Evolutionary conservation across 2,888 invertebrate genomes (phyloP).

Genomic region (Autographa gamma): DNA sequence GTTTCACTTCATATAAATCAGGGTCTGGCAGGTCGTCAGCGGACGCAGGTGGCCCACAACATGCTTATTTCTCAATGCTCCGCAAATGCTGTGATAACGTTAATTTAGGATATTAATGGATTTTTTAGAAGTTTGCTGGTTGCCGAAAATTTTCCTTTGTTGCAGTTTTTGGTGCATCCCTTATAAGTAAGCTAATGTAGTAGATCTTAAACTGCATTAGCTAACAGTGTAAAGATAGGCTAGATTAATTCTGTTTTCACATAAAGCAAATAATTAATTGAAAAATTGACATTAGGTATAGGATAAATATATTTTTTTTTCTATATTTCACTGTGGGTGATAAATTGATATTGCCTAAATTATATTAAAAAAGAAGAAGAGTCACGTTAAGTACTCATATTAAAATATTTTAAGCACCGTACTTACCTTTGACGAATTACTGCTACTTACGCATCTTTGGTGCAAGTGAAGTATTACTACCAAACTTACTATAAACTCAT

Average conservation of each 20-base stretch:
- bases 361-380: not conserved
- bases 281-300: too few relatives aligned
- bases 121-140: not conserved
- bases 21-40: constrained; percentile 73
- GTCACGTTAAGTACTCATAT: not conserved
- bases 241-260: not conserved
- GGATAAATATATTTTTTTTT: too few relatives aligned
- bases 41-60: constrained; percentile 79
- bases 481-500: constrained; percentile 22
- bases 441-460: not conserved
- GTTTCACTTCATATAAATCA: constrained; percentile 80
- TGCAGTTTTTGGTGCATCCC: too few relatives aligned
- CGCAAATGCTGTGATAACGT: constrained; percentile 53
- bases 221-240: not conserved
- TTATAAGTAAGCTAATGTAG: too few relatives aligned
- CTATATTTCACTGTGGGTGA: too few relatives aligned
- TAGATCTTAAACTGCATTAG: not conserved
- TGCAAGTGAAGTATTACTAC: not conserved
- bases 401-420: not conserved
- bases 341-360: too few relatives aligned
- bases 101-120: constrained; percentile 47
- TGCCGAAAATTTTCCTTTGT: too few relatives aligned
- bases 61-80: constrained; percentile 58
- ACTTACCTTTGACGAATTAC: not conserved
- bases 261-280: too few relatives aligned